These are phyloP conservation scores for Drosophila ezoana DNA, from an alignment of 2,888 invertebrate species.

Conservation along the genomic window DNA sequence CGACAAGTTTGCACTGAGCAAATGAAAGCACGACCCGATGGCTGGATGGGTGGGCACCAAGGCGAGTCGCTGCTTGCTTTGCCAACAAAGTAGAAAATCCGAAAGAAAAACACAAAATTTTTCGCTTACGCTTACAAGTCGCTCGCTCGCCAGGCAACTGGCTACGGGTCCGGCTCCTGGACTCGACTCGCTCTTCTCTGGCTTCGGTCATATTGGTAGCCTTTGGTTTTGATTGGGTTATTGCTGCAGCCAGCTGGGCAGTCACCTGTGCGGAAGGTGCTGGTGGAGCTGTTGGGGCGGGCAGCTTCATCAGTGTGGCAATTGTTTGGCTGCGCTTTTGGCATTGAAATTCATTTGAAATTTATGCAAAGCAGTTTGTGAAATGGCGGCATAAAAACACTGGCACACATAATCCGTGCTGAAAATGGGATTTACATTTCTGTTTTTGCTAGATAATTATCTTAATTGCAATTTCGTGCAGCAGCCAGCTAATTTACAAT, in stretches of 20 bases:
- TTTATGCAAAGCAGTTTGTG: constrained; percentile 70
- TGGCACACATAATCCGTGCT: constrained; percentile 48
- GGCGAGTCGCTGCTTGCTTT: constrained; percentile 67
- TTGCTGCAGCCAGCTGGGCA: constrained; percentile 17
- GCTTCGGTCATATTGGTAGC: constrained; percentile 23
- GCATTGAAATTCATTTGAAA: constrained; percentile 75
- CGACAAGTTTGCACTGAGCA: constrained; percentile 76
- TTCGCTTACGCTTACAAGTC: constrained; percentile 62
- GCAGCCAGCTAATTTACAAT: constrained; percentile 62
- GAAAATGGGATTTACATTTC: constrained; percentile 62
- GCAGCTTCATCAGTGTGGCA: constrained; percentile 67
- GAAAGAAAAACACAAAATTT: constrained; percentile 82
- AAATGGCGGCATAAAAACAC: constrained; percentile 49
- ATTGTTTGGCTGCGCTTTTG: constrained; percentile 74
- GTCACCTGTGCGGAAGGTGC: constrained; percentile 29
- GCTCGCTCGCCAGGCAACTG: neutral
- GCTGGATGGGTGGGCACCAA: neutral
- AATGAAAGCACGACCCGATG: constrained; percentile 65
- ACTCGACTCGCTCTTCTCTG: neutral
- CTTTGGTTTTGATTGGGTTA: constrained; percentile 50
- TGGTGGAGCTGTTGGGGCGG: neutral
- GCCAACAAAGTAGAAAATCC: constrained; percentile 83
- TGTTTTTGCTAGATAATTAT: constrained; percentile 77
- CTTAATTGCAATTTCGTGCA: constrained; percentile 78
- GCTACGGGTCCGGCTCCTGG: constrained; percentile 3